Conservation (phyloP, 2,797 vertebrate genomes). For the Nannoperca australis region DNA sequence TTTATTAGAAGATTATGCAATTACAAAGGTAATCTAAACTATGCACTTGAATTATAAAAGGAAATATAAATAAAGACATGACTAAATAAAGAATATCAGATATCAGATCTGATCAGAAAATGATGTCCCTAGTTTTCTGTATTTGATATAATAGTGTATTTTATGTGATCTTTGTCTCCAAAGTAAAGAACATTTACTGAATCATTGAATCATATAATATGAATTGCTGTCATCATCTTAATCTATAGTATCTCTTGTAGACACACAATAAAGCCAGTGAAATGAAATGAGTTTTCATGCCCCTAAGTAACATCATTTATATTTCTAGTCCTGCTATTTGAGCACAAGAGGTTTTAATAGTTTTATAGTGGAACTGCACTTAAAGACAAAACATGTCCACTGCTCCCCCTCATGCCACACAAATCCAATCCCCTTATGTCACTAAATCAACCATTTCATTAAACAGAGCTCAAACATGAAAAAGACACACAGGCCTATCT, state of each 20-base stretch:
- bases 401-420: conserved; percentile 15
- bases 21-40: neutral
- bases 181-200: neutral
- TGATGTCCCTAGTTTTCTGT: neutral
- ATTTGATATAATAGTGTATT: no score
- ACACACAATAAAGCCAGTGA: conserved; percentile 44
- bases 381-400: conserved; percentile 28
- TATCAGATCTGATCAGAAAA: neutral
- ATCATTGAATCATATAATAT: conserved; percentile 27
- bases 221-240: conserved; percentile 17
- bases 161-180: neutral
- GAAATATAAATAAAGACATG: neutral
- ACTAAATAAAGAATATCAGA: neutral
- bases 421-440: conserved; percentile 32
- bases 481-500: neutral
- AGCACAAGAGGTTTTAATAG: conserved; percentile 29
- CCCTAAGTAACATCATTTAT: conserved; percentile 21
- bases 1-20: neutral
- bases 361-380: conserved; percentile 14
- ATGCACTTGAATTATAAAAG: neutral
- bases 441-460: conserved; percentile 48
- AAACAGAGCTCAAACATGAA: conserved; percentile 24
- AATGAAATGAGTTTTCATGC: conserved; percentile 48
- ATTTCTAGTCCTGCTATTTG: conserved; percentile 16
- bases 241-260: conserved; percentile 39